phyloP scores from a whole-genome alignment of 2,113 vertebrate genomes.

The Herpailurus yagouaroundi region DNA sequence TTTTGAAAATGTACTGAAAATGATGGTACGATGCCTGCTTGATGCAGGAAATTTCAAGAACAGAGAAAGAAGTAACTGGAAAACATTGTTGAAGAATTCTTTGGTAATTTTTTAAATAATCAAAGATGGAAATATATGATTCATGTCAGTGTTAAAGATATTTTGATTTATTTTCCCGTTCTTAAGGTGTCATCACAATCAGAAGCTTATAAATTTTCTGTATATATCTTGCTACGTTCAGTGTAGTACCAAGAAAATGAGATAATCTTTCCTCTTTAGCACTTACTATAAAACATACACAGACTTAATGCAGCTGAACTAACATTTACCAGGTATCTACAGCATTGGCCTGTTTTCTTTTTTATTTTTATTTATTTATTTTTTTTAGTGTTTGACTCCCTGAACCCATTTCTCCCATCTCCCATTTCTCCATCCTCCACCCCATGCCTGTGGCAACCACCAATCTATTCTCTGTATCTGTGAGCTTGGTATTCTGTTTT shows the following conservation, averaged over 20 bases:
- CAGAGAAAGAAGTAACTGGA: constrained; percentile 12
- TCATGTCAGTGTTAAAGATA: constrained; percentile 67
- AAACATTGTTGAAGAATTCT: background rate
- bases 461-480: background rate
- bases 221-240: background rate
- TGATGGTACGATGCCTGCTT: background rate
- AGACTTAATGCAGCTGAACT: background rate
- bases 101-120: constrained; percentile 61
- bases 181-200: background rate
- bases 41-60: background rate
- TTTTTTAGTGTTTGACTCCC: background rate
- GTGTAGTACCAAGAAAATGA: background rate
- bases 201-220: constrained; percentile 3
- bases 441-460: background rate
- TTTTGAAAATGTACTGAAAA: constrained; percentile 14
- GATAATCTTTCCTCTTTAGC: background rate
- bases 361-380: background rate
- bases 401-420: background rate
- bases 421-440: background rate
- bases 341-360: background rate
- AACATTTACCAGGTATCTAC: background rate
- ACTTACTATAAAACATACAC: background rate
- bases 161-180: constrained; percentile 44
- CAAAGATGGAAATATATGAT: constrained; percentile 79
- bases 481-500: background rate